A percentile compares a stretch with the other conserved stretches of the same genome.
These are phyloP conservation scores for Hofmannophila pseudospretella DNA, from an alignment of 2,888 invertebrate species.

Conservation along the genomic window DNA sequence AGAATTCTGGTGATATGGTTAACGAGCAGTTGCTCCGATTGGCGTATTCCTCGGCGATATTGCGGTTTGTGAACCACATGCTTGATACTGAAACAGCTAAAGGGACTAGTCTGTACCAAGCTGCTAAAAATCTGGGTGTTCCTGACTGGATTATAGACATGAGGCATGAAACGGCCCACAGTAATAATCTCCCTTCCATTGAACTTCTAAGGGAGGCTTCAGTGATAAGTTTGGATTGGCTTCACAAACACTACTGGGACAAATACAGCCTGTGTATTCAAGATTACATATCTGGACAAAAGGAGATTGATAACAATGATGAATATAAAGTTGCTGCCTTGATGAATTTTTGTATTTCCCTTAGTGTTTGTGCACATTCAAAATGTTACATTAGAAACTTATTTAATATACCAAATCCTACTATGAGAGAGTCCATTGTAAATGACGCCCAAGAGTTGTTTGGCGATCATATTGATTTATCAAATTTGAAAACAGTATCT, in stretches of 20 bases:
- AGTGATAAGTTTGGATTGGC: slow-evolving; percentile 81
- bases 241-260: slow-evolving; percentile 82
- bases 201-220: slow-evolving; percentile 80
- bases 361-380: slow-evolving; percentile 57
- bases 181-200: slow-evolving; percentile 81
- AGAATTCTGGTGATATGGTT: slow-evolving; percentile 25
- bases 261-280: slow-evolving; percentile 68
- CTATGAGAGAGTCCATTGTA: slow-evolving; percentile 50
- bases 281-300: slow-evolving; percentile 54
- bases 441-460: slow-evolving; percentile 55
- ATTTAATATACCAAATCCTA: slow-evolving; percentile 46
- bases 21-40: slow-evolving; percentile 70
- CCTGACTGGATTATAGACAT: slow-evolving; percentile 89
- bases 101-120: slow-evolving; percentile 72
- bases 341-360: slow-evolving; percentile 52
- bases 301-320: slow-evolving; percentile 29
- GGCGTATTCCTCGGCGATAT: slow-evolving; percentile 80
- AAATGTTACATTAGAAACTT: slow-evolving; percentile 54
- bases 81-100: slow-evolving; percentile 74
- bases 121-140: slow-evolving; percentile 81
- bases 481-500: slow-evolving; percentile 48
- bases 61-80: slow-evolving; percentile 82
- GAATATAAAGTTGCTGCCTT: slow-evolving; percentile 44
- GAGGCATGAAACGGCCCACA: slow-evolving; percentile 88
- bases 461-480: slow-evolving; percentile 40